A percentile compares a stretch with the other conserved stretches of the same genome.
Evolutionary conservation across 2,113 vertebrate species (phyloP).

Genomic region (Mormoops blainvillei): DNA sequence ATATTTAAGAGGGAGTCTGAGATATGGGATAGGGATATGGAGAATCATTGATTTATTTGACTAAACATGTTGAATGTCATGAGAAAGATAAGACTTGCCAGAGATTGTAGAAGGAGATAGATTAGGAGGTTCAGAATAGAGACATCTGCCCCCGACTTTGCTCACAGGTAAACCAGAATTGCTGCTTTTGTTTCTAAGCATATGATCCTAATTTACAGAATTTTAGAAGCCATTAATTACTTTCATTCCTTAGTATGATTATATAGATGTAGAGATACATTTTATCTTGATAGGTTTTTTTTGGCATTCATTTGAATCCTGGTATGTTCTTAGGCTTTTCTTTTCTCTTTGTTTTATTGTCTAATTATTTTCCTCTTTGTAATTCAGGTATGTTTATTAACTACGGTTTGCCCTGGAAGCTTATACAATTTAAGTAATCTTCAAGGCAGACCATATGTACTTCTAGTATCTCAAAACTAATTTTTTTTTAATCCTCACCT

Average conservation of each 20-base stretch:
- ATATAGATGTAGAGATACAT: neutral
- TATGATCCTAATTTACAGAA: constrained; percentile 23
- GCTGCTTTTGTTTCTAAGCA: constrained; percentile 32
- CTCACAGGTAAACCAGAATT: neutral
- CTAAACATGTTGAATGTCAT: constrained; percentile 47
- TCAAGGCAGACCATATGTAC: neutral
- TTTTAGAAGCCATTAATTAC: constrained; percentile 41
- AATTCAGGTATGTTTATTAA: neutral
- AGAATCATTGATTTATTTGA: constrained; percentile 49
- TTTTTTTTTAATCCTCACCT: neutral
- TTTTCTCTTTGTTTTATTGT: constrained; percentile 30
- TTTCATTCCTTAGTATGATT: constrained; percentile 14
- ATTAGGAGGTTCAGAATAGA: constrained; percentile 15
- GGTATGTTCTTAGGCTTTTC: constrained; percentile 1
- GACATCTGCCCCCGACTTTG: neutral
- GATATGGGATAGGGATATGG: constrained; percentile 1
- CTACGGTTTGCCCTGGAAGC: neutral
- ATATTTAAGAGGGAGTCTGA: constrained; percentile 33
- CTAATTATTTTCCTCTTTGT: constrained; percentile 38
- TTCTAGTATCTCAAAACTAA: neutral
- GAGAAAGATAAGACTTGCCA: constrained; percentile 40
- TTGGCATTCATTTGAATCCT: constrained; percentile 32
- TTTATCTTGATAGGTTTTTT: constrained; percentile 28
- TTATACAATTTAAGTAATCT: constrained; percentile 4
- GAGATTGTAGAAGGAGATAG: constrained; percentile 29